Base-by-base conservation (phyloP, 2,888 invertebrate genomes). In the Lagria hirta region DNA sequence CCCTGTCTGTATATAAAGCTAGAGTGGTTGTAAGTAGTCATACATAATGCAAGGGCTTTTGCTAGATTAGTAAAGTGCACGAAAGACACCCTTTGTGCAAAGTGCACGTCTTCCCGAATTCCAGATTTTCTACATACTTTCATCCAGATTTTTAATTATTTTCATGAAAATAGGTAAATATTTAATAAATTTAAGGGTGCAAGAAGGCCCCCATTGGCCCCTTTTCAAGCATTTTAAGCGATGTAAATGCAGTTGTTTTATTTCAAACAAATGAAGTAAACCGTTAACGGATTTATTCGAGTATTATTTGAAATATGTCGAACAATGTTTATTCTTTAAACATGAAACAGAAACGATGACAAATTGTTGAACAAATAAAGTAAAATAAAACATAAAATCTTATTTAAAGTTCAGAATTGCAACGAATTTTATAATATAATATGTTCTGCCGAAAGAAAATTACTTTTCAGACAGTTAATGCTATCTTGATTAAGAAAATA, bases 251-350 rank as follows among this genome's bases (percentile, higher is more conserved):
- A 23, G 34, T 43, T 35, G 42, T 18, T 43, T 34, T 34, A 21
- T 34, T 28, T 43, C 35, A 43, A 29, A 41, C 41, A 27, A 35
- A 7, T 15, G 14, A 8, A 11, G 30, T 41, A 35, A 35, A 45
- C 41, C 36, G 46, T 46, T 46, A 41, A 46, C 33, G 23, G 46
- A 41, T 46, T 45, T 45, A 45, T 45, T 14, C 26, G 11, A 14
- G 40, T 21, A 45, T 45, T 45, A 40, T 45, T 45, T 40, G 34
- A 40, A 45, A 38, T 38, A 27, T 33, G 33, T n/a, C 14, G 14
- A 32, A 27, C 33, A 18, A 26, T 41, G 41, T 41, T 41, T 21
- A 27, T 32, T 23, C 11, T 27, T 14, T 13, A 33, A 33, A 41
- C 30, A 33, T 41, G 33, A 41, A 33, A 18, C 41, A 41, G 41